These are phyloP conservation scores for Ochropleura plecta DNA, from an alignment of 2,888 invertebrate species.

Conservation along the genomic window DNA sequence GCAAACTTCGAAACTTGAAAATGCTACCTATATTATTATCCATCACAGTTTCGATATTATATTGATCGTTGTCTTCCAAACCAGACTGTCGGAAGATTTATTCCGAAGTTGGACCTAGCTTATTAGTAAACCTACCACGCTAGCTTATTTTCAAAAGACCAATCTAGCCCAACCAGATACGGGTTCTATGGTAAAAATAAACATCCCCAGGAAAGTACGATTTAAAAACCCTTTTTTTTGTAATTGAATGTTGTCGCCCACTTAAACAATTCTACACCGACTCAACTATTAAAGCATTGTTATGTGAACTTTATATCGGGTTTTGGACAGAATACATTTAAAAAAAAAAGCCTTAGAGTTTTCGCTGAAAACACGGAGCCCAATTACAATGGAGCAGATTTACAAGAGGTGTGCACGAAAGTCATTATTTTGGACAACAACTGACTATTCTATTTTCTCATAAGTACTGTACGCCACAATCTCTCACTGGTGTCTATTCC, in stretches of 20 bases:
- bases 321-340: neutral
- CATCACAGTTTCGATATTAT: neutral
- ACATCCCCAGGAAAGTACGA: neutral
- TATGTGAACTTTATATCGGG: slow-evolving; percentile 2
- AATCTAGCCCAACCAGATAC: neutral
- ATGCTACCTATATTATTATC: neutral
- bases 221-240: neutral
- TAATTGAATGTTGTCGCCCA: neutral
- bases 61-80: slow-evolving; percentile 22
- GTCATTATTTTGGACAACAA: neutral
- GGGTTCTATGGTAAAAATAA: neutral
- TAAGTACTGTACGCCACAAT: slow-evolving; percentile 65
- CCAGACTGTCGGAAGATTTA: neutral
- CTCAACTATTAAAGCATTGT: neutral
- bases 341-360: neutral
- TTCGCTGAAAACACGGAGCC: neutral
- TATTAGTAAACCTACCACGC: neutral
- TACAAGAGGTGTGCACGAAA: neutral
- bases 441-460: slow-evolving; percentile 24
- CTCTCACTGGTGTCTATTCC: slow-evolving; percentile 88
- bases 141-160: neutral
- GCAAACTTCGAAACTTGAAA: neutral
- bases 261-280: neutral
- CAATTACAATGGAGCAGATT: neutral
- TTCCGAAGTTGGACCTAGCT: slow-evolving; percentile 1